Evolutionary conservation across 2,113 vertebrate species (phyloP).

Genomic region (Anarrhichthys ocellatus): DNA sequence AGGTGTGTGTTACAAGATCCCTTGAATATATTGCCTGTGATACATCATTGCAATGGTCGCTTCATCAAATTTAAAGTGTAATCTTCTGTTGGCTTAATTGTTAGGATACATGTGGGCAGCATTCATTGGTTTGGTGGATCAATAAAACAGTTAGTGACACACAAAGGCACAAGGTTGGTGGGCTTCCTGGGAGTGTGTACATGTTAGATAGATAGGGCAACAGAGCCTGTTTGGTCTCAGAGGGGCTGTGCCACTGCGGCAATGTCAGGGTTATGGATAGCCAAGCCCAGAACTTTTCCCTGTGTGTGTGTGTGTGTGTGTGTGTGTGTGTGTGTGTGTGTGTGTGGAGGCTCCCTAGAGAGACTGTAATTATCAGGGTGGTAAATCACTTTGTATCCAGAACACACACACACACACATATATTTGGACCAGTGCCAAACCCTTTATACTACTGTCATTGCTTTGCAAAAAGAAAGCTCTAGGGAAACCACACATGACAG

Average conservation of each 20-base stretch:
- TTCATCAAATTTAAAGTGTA: slow-evolving; percentile 33
- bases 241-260: slow-evolving; percentile 18
- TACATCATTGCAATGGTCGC: background rate
- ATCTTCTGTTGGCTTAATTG: slow-evolving; percentile 31
- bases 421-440: too few relatives aligned
- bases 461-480: too few relatives aligned
- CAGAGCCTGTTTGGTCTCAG: slow-evolving; percentile 28
- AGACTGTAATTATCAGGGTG: slow-evolving; percentile 43
- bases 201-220: background rate
- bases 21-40: slow-evolving; percentile 27
- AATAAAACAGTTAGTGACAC: slow-evolving; percentile 7
- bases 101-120: slow-evolving; percentile 17
- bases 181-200: background rate
- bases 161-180: background rate
- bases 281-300: slow-evolving; percentile 1
- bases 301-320: background rate
- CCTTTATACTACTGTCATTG: too few relatives aligned
- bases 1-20: slow-evolving; percentile 33
- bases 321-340: background rate
- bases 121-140: slow-evolving; percentile 16
- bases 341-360: slow-evolving; percentile 25
- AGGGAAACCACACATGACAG: too few relatives aligned
- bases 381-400: slow-evolving; percentile 39
- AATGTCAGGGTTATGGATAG: slow-evolving; percentile 52
- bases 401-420: slow-evolving; percentile 25